phyloP scores from a whole-genome alignment of 2,113 vertebrate species.

The Myiopsitta monachus region DNA sequence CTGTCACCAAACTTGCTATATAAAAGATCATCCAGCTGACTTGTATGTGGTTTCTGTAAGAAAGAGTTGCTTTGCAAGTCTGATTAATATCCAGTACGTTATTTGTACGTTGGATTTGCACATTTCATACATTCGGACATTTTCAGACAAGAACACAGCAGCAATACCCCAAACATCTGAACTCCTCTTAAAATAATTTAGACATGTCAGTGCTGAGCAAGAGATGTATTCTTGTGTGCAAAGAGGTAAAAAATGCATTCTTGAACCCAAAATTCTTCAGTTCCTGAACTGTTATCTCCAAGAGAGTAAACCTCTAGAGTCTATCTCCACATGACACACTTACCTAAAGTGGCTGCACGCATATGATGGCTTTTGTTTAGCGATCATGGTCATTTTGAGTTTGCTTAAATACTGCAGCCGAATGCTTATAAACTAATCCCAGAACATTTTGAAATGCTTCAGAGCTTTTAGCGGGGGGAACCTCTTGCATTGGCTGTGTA shows the following conservation, averaged over 20 bases:
- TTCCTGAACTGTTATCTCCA: conserved; percentile 39
- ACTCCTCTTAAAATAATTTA: conserved; percentile 3
- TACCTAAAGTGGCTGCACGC: conserved; percentile 77
- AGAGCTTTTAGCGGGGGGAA: conserved; percentile 77
- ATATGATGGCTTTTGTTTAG: conserved; percentile 73
- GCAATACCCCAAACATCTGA: background rate
- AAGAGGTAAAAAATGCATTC: conserved; percentile 42
- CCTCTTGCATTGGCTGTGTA: conserved; percentile 66
- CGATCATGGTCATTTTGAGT: conserved; percentile 73
- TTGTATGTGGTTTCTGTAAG: background rate
- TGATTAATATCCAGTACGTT: background rate
- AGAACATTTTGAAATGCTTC: conserved; percentile 70
- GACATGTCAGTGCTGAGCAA: conserved; percentile 10
- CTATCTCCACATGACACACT: conserved; percentile 68
- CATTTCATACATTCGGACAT: background rate
- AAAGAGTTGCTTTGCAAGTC: background rate
- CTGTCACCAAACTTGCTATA: background rate
- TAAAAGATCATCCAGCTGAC: background rate
- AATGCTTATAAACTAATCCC: conserved; percentile 76
- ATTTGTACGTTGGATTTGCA: background rate
- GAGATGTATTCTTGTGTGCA: background rate
- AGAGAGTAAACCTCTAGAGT: conserved; percentile 70
- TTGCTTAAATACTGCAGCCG: conserved; percentile 78
- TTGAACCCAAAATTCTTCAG: conserved; percentile 51
- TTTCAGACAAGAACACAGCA: background rate